Evolutionary conservation across 2,113 vertebrate species (phyloP).

Genomic region (Pristiophorus japonicus): DNA sequence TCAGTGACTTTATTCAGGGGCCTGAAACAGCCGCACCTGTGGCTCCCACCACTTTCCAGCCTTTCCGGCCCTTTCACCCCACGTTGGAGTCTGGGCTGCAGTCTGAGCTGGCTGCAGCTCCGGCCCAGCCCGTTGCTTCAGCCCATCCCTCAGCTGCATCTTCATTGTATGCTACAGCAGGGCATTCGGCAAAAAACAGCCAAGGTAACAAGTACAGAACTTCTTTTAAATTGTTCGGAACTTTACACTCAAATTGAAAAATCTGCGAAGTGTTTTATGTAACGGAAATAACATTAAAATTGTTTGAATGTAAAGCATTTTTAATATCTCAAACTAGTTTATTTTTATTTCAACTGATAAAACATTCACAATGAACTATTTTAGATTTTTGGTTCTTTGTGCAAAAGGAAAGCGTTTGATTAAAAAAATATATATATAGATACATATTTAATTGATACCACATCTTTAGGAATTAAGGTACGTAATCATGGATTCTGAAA

Average conservation of each 20-base stretch:
- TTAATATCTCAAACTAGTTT: neutral
- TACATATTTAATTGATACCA: neutral
- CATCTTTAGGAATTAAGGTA: neutral
- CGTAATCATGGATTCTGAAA: neutral
- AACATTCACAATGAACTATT: neutral
- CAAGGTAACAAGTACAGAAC: constrained; percentile 21
- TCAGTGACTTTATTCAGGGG: constrained; percentile 97
- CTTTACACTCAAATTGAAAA: neutral
- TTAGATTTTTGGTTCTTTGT: constrained; percentile 16
- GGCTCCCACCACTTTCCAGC: constrained; percentile 57
- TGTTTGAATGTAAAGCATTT: neutral
- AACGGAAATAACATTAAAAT: neutral
- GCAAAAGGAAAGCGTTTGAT: neutral
- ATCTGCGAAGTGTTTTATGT: neutral
- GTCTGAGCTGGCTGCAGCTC: constrained; percentile 54
- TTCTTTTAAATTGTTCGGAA: neutral
- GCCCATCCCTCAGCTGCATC: constrained; percentile 43
- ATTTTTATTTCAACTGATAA: neutral
- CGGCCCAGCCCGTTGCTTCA: constrained; percentile 43
- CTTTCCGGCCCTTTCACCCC: constrained; percentile 57
- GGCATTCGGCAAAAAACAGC: constrained; percentile 19
- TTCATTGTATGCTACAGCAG: constrained; percentile 42
- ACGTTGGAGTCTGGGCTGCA: constrained; percentile 55
- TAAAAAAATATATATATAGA: neutral
- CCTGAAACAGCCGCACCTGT: constrained; percentile 57